phyloP scores from a whole-genome alignment of 2,113 vertebrate genomes.

The Myiozetetes cayanensis region DNA sequence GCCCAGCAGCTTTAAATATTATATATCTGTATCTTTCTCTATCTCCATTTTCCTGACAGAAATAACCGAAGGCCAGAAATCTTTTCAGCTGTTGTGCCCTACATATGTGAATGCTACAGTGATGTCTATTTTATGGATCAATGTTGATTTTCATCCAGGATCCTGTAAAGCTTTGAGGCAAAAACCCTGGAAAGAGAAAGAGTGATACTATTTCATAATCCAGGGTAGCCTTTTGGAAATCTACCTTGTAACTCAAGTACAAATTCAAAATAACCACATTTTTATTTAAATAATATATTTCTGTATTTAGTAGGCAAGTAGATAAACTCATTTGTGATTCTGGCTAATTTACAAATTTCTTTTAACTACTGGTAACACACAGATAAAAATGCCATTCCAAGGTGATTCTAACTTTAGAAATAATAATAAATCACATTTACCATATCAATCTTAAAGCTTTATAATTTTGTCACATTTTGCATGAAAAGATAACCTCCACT shows the following conservation, averaged over 20 bases:
- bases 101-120: neutral
- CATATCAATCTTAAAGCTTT: neutral
- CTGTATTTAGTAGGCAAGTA: neutral
- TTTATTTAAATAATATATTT: neutral
- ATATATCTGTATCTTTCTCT: neutral
- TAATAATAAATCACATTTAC: neutral
- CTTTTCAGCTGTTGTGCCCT: neutral
- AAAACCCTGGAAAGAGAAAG: neutral
- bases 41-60: conserved; percentile 52
- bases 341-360: neutral
- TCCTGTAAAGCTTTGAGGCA: neutral
- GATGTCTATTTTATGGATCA: neutral
- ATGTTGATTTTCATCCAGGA: neutral
- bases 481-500: neutral
- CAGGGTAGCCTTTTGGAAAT: neutral
- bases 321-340: neutral
- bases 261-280: neutral
- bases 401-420: neutral
- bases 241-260: neutral
- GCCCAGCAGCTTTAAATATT: conserved; percentile 21
- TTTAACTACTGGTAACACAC: neutral
- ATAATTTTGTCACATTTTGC: neutral
- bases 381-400: neutral
- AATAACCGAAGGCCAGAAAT: neutral
- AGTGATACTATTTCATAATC: neutral